phyloP scores from a whole-genome alignment of 2,888 invertebrate genomes.

The Thereva nobilitata region DNA sequence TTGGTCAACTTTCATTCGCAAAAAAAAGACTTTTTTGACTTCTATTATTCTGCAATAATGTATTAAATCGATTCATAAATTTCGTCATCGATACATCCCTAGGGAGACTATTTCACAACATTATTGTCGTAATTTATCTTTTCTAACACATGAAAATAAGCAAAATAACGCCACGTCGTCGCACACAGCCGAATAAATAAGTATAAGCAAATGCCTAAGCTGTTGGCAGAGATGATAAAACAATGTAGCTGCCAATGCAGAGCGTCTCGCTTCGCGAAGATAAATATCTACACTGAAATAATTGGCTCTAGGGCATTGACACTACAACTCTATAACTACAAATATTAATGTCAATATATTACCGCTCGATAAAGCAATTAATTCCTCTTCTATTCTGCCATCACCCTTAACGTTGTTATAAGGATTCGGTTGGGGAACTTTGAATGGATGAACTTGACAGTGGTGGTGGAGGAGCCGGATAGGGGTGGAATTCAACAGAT shows the following conservation, averaged over 20 bases:
- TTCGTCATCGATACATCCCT: constrained; percentile 30
- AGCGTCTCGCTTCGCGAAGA: neutral
- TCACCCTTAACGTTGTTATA: neutral
- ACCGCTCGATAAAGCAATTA: constrained; percentile 25
- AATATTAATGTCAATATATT: constrained; percentile 24
- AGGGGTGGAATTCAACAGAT: constrained; percentile 5
- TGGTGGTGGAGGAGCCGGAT: no score
- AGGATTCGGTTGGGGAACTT: no score
- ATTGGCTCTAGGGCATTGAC: constrained; percentile 2
- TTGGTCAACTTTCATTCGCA: no score
- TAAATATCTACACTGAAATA: neutral
- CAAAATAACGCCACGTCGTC: neutral
- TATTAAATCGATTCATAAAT: constrained; percentile 34
- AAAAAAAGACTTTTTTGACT: constrained; percentile 17
- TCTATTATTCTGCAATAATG: constrained; percentile 24
- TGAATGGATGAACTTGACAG: no score
- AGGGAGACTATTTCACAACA: constrained; percentile 28
- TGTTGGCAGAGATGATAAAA: neutral
- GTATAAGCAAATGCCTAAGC: constrained; percentile 8
- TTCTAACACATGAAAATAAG: constrained; percentile 17
- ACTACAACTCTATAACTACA: neutral
- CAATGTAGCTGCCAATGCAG: neutral
- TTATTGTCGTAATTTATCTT: constrained; percentile 25
- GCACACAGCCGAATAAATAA: constrained; percentile 13
- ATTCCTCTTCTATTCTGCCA: neutral